Percentiles rank a stretch among this genome's conserved stretches.
These are phyloP conservation scores for Channallabes apus DNA, from an alignment of 2,797 vertebrate species.

Conservation along the genomic window DNA sequence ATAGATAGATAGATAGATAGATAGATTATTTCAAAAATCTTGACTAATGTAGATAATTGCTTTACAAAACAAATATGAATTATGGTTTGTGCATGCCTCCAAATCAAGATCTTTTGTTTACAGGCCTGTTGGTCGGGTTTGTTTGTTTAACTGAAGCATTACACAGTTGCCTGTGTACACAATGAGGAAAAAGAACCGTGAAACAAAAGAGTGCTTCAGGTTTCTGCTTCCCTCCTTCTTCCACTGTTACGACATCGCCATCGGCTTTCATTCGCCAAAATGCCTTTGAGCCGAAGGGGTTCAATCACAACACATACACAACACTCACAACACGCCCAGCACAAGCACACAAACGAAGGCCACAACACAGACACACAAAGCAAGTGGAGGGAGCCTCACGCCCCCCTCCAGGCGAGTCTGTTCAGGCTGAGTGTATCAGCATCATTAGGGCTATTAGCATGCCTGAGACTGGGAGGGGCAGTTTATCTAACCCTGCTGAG, in stretches of 20 bases:
- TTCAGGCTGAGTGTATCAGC: conserved; percentile 50
- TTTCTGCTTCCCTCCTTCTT: conserved; percentile 31
- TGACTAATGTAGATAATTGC: neutral
- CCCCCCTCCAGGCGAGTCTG: conserved; percentile 45
- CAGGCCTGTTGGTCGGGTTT: neutral
- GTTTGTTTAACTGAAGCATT: conserved; percentile 10
- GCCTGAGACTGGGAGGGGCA: conserved; percentile 52
- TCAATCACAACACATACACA: conserved; percentile 30
- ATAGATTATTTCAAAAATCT: neutral
- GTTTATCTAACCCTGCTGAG: conserved; percentile 57
- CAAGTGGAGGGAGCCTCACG: conserved; percentile 41
- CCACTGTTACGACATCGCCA: conserved; percentile 24
- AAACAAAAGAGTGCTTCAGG: neutral
- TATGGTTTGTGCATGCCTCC: neutral
- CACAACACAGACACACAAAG: conserved; percentile 35
- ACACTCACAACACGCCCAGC: conserved; percentile 44
- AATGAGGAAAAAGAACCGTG: neutral
- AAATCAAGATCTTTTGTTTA: neutral
- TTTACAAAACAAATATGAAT: neutral
- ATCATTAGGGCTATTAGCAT: conserved; percentile 58
- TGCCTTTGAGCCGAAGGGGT: conserved; percentile 26
- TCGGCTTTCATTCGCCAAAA: conserved; percentile 50
- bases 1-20: neutral
- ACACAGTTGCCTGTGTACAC: neutral
- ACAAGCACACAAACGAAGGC: conserved; percentile 53